Conservation (phyloP, 1,140 invertebrate species). For the Drosophila paulistorum region DNA sequence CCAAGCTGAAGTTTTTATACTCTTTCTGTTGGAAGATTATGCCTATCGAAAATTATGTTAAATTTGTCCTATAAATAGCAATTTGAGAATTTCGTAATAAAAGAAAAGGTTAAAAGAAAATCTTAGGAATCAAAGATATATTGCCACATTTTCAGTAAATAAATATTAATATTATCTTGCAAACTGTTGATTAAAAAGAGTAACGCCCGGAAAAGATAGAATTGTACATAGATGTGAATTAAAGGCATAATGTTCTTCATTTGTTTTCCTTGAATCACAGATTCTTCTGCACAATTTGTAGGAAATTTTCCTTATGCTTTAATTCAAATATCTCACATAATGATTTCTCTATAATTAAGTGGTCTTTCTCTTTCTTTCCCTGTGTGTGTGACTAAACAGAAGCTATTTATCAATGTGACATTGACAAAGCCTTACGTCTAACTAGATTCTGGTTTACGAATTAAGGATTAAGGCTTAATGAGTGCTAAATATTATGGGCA, state of each 20-base stretch:
- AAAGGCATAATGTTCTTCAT: neutral
- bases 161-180: no score
- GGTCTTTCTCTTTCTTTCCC: neutral
- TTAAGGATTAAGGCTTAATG: slow-evolving; percentile 30
- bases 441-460: slow-evolving; percentile 35
- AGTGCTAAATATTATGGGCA: slow-evolving; percentile 45
- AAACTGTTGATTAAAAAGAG: neutral
- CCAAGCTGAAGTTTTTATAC: neutral
- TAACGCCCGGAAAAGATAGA: neutral
- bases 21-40: neutral
- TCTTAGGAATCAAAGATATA: no score
- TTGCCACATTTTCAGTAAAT: no score
- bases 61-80: no score
- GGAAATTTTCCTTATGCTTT: neutral
- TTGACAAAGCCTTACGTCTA: slow-evolving; percentile 46
- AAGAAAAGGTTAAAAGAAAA: no score
- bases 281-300: neutral
- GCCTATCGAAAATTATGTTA: no score
- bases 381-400: slow-evolving; percentile 32
- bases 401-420: slow-evolving; percentile 53
- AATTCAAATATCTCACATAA: slow-evolving; percentile 27
- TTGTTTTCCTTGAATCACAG: neutral
- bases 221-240: neutral
- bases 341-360: slow-evolving; percentile 42
- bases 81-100: no score